Percentiles rank a stretch among this genome's conserved stretches.
Evolutionary conservation across 2,113 vertebrate species (phyloP).

Genomic region (Pteropus alecto): DNA sequence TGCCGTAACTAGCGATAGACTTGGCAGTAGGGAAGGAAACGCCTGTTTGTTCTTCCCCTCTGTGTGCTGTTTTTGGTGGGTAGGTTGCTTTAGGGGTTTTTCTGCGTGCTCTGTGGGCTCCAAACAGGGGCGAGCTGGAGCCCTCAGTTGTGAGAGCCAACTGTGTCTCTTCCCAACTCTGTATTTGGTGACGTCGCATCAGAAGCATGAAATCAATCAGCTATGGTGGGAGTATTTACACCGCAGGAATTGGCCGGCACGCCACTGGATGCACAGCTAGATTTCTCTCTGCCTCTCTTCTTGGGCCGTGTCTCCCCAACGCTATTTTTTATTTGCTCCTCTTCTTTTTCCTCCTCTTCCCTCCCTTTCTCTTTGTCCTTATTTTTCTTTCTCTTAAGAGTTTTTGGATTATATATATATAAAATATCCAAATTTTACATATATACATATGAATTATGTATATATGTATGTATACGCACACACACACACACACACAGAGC

Average conservation of each 20-base stretch:
- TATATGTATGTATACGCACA: too few species aligned
- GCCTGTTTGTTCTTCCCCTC: accelerated
- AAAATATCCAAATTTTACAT: neutral
- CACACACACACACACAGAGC: too few species aligned
- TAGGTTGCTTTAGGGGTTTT: neutral
- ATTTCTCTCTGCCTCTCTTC: neutral
- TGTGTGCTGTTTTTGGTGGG: neutral
- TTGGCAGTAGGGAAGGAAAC: accelerated
- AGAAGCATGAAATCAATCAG: neutral
- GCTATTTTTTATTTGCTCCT: neutral
- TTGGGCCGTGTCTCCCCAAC: neutral
- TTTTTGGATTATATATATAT: neutral
- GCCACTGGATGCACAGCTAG: accelerated
- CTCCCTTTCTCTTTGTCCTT: neutral
- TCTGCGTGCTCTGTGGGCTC: neutral
- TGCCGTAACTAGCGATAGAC: accelerated
- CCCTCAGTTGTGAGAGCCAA: accelerated
- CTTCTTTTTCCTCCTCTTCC: neutral
- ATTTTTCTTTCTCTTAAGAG: neutral
- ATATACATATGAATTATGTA: too few species aligned
- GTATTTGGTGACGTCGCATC: accelerated
- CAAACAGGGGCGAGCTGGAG: neutral
- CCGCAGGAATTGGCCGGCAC: neutral
- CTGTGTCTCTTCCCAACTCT: neutral
- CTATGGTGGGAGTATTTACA: neutral